Conservation (phyloP, 2,888 invertebrate species). For the Mamestra brassicae region DNA sequence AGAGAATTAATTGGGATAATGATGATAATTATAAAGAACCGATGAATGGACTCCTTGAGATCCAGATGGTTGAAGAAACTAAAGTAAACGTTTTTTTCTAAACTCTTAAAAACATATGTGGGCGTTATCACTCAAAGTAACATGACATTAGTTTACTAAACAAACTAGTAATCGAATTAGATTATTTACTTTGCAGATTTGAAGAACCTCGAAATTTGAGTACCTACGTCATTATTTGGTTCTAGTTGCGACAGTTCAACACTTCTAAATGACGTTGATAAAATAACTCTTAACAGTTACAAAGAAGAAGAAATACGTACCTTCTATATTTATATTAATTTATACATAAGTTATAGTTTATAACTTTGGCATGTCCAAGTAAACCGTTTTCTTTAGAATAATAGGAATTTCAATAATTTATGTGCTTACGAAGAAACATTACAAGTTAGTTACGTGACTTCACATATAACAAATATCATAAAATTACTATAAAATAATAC, state of each 20-base stretch:
- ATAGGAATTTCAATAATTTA: conserved; percentile 59
- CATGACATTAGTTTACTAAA: background rate
- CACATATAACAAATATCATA: conserved; percentile 67
- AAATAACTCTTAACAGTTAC: background rate
- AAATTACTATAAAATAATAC: conserved; percentile 62
- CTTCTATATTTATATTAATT: background rate
- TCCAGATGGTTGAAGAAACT: background rate
- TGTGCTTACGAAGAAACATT: conserved; percentile 54
- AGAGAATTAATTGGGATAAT: background rate
- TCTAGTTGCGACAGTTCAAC: conserved; percentile 14
- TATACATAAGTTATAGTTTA: conserved; percentile 29
- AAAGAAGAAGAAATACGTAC: background rate
- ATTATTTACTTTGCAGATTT: conserved; percentile 21
- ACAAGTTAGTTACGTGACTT: conserved; percentile 67
- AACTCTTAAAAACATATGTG: background rate
- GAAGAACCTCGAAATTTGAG: conserved; percentile 18
- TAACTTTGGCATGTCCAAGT: conserved; percentile 25
- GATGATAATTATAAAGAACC: background rate
- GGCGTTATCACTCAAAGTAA: background rate
- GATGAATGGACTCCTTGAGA: background rate
- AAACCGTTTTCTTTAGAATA: conserved; percentile 49
- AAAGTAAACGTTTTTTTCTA: background rate
- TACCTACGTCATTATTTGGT: background rate
- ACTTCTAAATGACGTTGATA: conserved; percentile 5
- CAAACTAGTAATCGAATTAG: background rate